Conservation (phyloP, 2,113 vertebrate genomes). For the Psilopsiagon aymara region DNA sequence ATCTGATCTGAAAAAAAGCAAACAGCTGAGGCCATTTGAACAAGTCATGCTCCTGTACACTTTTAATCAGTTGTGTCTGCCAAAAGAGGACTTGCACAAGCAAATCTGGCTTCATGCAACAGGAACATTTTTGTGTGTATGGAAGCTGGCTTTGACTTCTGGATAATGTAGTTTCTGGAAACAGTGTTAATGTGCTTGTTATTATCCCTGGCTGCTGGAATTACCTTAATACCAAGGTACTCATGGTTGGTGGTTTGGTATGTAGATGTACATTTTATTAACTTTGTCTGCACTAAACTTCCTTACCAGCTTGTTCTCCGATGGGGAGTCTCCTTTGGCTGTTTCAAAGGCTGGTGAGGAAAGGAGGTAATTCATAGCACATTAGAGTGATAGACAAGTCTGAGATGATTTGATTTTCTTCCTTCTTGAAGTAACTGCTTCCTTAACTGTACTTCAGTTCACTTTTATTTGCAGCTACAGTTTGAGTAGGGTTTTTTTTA, state of each 20-base stretch:
- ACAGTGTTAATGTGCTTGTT: slow-evolving; percentile 5
- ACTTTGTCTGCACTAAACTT: background rate
- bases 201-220: slow-evolving; percentile 47
- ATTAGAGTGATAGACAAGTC: background rate
- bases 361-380: background rate
- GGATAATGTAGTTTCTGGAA: slow-evolving; percentile 28
- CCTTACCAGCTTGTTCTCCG: background rate
- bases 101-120: slow-evolving; percentile 27
- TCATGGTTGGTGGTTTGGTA: slow-evolving; percentile 24
- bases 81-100: slow-evolving; percentile 55
- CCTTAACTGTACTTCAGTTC: background rate
- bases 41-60: slow-evolving; percentile 43
- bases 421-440: background rate
- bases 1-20: slow-evolving; percentile 7
- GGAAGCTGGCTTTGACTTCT: background rate
- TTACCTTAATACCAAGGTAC: slow-evolving; percentile 40
- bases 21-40: slow-evolving; percentile 20
- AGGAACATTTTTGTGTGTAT: slow-evolving; percentile 14
- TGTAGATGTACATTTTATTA: slow-evolving; percentile 2
- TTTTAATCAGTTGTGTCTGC: slow-evolving; percentile 11
- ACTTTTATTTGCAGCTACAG: background rate
- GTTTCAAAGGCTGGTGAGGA: background rate
- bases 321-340: background rate
- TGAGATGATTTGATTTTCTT: background rate
- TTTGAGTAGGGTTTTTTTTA: background rate